A percentile compares a stretch with the other conserved stretches of the same genome.
phyloP scores from a whole-genome alignment of 2,797 vertebrate species.

The Thunnus albacares region DNA sequence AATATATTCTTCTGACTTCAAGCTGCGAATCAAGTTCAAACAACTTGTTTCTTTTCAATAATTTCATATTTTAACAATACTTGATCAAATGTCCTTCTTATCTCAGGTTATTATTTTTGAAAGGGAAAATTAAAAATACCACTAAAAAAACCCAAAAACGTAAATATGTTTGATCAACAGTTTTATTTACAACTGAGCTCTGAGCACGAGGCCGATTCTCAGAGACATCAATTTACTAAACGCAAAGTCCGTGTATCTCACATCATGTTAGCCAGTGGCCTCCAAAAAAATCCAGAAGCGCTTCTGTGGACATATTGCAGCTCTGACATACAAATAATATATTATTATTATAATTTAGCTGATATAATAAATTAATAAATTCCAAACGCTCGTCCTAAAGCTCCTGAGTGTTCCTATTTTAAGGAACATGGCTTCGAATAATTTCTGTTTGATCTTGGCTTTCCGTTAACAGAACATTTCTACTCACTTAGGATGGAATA shows the following conservation, averaged over 20 bases:
- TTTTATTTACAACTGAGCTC: background rate
- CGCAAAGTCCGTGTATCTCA: background rate
- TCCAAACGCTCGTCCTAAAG: background rate
- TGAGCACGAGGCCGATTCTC: background rate
- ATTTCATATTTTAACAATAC: too few species aligned
- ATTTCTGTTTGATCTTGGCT: constrained; percentile 35
- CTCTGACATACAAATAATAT: background rate
- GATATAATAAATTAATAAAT: background rate
- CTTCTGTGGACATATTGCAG: background rate
- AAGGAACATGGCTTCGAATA: constrained; percentile 26
- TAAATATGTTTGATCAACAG: background rate
- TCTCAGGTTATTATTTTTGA: background rate
- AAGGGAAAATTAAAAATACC: background rate
- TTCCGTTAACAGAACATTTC: constrained; percentile 41
- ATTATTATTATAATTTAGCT: background rate
- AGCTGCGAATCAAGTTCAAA: background rate
- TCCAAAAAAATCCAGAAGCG: background rate
- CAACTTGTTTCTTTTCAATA: background rate
- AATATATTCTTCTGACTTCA: background rate
- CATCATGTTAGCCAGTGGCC: background rate
- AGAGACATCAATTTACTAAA: background rate
- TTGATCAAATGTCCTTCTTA: background rate
- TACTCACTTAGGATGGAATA: constrained; percentile 31
- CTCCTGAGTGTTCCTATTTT: background rate
- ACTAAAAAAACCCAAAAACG: background rate